A percentile compares a stretch with the other conserved stretches of the same genome.
Conservation (phyloP, 2,888 invertebrate genomes). For the Atrina japonica region DNA sequence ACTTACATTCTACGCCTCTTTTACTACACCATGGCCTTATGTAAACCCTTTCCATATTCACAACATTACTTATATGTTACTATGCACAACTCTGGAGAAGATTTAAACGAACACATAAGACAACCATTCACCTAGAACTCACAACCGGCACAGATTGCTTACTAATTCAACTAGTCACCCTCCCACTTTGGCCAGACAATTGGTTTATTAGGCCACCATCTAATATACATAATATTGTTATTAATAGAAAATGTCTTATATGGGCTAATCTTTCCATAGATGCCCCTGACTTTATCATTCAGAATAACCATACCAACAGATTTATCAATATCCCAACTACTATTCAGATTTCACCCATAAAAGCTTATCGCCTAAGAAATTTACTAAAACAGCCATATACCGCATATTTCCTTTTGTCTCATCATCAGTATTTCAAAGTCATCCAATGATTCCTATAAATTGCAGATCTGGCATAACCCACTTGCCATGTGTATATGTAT, state of each 20-base stretch:
- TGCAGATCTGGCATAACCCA: too few relatives aligned
- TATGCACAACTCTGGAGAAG: not conserved
- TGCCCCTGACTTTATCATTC: not conserved
- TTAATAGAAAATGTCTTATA: not conserved
- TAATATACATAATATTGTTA: not conserved
- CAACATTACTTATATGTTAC: not conserved
- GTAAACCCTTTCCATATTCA: slow-evolving; percentile 5
- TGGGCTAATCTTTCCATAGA: not conserved
- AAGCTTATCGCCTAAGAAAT: not conserved
- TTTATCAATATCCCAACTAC: not conserved
- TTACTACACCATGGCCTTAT: slow-evolving; percentile 13
- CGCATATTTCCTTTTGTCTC: too few relatives aligned
- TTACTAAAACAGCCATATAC: slow-evolving; percentile 10
- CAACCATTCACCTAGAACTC: slow-evolving; percentile 10
- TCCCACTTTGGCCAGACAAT: slow-evolving; percentile 15
- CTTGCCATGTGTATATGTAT: too few relatives aligned
- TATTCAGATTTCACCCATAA: not conserved
- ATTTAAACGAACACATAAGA: not conserved
- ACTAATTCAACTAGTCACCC: not conserved
- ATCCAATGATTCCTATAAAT: slow-evolving; percentile 9
- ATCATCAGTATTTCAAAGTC: slow-evolving; percentile 4
- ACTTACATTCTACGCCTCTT: slow-evolving; percentile 6
- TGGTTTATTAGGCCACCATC: slow-evolving; percentile 15
- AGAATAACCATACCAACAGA: slow-evolving; percentile 8
- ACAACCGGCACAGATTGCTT: slow-evolving; percentile 14